Evolutionary conservation across 2,797 vertebrate genomes (phyloP).

Genomic region (Apogon hyalosoma): DNA sequence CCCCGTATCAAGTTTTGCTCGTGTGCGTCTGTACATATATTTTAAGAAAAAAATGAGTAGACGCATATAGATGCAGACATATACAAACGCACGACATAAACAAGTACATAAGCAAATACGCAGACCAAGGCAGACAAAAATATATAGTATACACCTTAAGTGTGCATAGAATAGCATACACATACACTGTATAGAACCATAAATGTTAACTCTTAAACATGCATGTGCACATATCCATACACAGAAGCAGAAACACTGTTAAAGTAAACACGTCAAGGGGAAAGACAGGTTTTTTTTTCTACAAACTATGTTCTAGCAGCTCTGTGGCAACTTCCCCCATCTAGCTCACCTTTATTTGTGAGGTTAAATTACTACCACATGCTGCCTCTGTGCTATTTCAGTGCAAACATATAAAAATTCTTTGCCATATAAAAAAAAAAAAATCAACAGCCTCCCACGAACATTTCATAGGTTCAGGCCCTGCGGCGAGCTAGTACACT

Average conservation of each 20-base stretch:
- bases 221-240: constrained; percentile 8
- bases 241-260: constrained; percentile 19
- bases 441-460: constrained; percentile 58
- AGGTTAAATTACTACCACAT: constrained; percentile 81
- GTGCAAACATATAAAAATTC: constrained; percentile 77
- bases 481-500: constrained; percentile 35
- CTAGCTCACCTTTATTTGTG: constrained; percentile 78
- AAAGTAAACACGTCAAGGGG: constrained; percentile 46
- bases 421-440: constrained; percentile 59
- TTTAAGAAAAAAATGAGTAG: constrained; percentile 7
- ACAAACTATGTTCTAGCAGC: constrained; percentile 49
- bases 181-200: constrained; percentile 13
- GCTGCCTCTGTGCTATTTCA: constrained; percentile 73
- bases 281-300: constrained; percentile 35
- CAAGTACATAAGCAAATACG: constrained; percentile 51
- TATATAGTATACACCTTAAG: constrained; percentile 34
- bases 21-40: constrained; percentile 29
- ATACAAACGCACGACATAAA: constrained; percentile 39
- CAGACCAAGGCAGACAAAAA: constrained; percentile 38
- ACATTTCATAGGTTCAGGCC: constrained; percentile 57
- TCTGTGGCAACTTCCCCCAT: constrained; percentile 39
- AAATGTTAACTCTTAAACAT: constrained; percentile 11
- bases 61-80: constrained; percentile 46
- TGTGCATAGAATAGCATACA: constrained; percentile 4
- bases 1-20: constrained; percentile 50